Conservation (phyloP, 2,113 vertebrate species). For the Myiozetetes cayanensis region DNA sequence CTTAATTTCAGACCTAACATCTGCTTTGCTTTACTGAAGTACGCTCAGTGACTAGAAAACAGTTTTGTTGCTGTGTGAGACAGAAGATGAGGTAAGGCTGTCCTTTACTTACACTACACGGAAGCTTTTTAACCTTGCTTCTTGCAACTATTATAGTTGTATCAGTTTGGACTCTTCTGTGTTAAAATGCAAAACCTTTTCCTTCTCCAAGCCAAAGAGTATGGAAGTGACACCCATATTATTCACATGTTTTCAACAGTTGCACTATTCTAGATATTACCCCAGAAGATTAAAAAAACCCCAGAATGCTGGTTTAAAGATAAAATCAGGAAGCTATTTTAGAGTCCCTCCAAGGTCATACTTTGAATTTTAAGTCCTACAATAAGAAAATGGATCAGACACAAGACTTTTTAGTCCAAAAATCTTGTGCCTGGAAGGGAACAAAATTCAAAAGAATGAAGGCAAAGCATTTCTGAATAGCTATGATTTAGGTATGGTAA, state of each 20-base stretch:
- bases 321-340: not conserved
- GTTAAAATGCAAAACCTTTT: not conserved
- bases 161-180: not conserved
- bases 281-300: not conserved
- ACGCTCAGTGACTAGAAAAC: not conserved
- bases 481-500: not conserved
- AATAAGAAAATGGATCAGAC: not conserved
- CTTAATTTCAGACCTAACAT: conserved; percentile 15
- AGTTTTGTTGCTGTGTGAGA: not conserved
- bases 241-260: not conserved
- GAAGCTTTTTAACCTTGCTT: not conserved
- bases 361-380: conserved; percentile 11
- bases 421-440: not conserved
- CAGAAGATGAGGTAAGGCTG: not conserved
- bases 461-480: not conserved
- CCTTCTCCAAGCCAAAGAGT: not conserved
- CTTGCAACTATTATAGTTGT: not conserved
- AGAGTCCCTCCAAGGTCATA: not conserved
- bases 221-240: not conserved
- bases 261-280: not conserved
- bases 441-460: not conserved
- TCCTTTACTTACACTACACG: not conserved
- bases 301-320: not conserved
- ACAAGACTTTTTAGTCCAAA: not conserved
- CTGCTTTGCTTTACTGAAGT: not conserved